Evolutionary conservation across 2,797 vertebrate genomes (phyloP).

Genomic region (Pyrrhura leucotis): DNA sequence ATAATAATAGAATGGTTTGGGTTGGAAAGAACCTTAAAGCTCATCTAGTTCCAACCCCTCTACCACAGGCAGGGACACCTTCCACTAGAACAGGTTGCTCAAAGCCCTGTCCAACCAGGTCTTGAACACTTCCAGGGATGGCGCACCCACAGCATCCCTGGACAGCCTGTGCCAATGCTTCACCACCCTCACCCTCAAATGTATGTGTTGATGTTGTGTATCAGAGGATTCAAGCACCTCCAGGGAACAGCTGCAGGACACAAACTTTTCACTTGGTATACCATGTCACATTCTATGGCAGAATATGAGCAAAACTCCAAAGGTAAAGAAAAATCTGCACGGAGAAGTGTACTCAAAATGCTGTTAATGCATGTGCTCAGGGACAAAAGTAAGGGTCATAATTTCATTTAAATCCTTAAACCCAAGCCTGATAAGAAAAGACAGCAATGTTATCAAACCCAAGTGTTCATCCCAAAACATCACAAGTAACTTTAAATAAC

Average conservation of each 20-base stretch:
- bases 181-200: neutral
- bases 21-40: neutral
- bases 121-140: neutral
- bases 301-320: neutral
- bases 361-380: neutral
- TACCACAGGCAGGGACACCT: neutral
- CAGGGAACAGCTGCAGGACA: neutral
- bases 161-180: neutral
- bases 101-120: neutral
- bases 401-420: neutral
- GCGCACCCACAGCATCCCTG: neutral
- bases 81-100: neutral
- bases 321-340: neutral
- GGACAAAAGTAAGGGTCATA: neutral
- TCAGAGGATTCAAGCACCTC: neutral
- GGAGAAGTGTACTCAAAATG: rapidly evolving
- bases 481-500: neutral
- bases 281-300: neutral
- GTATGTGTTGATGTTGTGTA: neutral
- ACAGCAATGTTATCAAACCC: neutral
- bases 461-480: neutral
- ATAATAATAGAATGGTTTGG: neutral
- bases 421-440: neutral
- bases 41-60: neutral
- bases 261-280: neutral